Evolutionary conservation across 2,888 invertebrate species (phyloP), one percentile per base, ranked within the genome.

Genomic region (Cynaeus angustus): DNA sequence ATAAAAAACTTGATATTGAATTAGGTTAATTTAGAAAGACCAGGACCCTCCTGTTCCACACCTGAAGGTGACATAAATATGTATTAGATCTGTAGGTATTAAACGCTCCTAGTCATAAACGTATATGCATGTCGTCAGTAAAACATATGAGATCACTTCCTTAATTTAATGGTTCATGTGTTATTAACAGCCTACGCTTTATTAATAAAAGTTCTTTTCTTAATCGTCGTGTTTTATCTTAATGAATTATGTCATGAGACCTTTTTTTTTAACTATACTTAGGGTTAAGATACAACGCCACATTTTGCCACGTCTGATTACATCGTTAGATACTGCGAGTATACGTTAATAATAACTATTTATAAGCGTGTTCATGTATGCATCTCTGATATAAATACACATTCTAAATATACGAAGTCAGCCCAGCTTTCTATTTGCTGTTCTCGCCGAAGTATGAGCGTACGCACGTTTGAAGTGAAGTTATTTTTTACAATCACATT

Each of bases 381-480:
- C 77, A 76, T 74, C 75, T 48, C 71, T 62, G 79, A 77, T 79
- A 81, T 78, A 82, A 80, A 81, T 80, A 80, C 71, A 75, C 78
- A 75, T 78, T 80, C 81, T 82, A 82, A 78, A 80, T 80, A 79
- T 81, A 80, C 75, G 72, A 45, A 65, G 48, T 41, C 67, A 75
- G 75, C 71, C 68, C 72, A 59, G 66, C 50, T 50, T 65, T 52
- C 58, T 21, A 50, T 62, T 21, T 61, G 48, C 43, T 55, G 53
- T 41, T 46, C 66, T 58, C 66, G 46, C 8, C 56, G 55, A 48
- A 48, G 26, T 33, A 46, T 62, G 62, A 55, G 8, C n/a, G 43
- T 52, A 21, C 45, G 13, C 64, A 33, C 28, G 12, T 1, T 14
- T n/a, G 16, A 56, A 56, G 21, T 26, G 30, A 61, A 37, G 45